Conservation (phyloP, 2,888 invertebrate genomes). For the Baccha elongata region DNA sequence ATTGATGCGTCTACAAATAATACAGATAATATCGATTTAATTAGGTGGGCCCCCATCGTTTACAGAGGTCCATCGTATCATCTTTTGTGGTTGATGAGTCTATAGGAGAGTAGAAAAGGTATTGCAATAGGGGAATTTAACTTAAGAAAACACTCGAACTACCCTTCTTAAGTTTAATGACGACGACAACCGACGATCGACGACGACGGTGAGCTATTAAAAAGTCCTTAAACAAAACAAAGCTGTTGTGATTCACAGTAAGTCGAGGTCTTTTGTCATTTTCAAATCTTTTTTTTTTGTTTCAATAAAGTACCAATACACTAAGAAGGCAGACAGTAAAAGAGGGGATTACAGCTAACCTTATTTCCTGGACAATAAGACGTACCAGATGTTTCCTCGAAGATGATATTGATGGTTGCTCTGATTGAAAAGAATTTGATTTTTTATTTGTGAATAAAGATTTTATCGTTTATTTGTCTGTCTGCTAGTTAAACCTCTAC, state of each 20-base stretch:
- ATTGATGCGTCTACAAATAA: conserved; percentile 68
- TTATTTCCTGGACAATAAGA: background rate
- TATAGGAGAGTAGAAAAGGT: background rate
- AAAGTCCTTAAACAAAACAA: conserved; percentile 50
- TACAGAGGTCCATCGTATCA: conserved; percentile 20
- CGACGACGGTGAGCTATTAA: conserved; percentile 32
- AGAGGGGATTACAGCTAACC: background rate
- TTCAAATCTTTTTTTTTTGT: conserved; percentile 16
- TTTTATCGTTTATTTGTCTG: too few relatives aligned
- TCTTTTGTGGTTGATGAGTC: conserved; percentile 14
- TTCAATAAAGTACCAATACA: conserved; percentile 16
- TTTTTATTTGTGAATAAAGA: too few relatives aligned
- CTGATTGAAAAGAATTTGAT: too few relatives aligned
- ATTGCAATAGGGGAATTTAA: background rate
- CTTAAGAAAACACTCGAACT: conserved; percentile 2
- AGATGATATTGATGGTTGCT: background rate
- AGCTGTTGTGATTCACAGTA: conserved; percentile 34
- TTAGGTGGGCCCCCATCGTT: conserved; percentile 50
- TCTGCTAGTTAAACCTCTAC: too few relatives aligned
- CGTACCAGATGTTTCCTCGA: background rate
- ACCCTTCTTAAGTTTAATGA: too few relatives aligned
- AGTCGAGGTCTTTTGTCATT: background rate
- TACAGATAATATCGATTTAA: conserved; percentile 68
- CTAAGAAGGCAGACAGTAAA: background rate
- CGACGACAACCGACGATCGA: too few relatives aligned